Percentiles rank a stretch among this genome's conserved stretches.
phyloP scores from a whole-genome alignment of 2,797 vertebrate species.

The Nyctalus aviator region DNA sequence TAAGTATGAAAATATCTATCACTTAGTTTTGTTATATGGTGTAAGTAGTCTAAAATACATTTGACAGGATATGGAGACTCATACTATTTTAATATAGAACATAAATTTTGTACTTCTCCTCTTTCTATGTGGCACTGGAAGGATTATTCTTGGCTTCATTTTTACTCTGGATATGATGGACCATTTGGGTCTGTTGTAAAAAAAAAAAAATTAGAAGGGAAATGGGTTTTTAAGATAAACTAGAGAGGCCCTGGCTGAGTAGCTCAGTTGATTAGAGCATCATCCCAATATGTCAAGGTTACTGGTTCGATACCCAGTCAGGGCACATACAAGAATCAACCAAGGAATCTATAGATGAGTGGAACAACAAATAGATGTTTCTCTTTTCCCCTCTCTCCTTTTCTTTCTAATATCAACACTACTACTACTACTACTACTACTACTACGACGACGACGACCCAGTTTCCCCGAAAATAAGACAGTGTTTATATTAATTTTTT shows the following conservation, averaged over 20 bases:
- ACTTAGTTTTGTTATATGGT: neutral
- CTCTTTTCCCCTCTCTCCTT: neutral
- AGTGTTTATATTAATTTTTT: no score
- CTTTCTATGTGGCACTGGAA: neutral
- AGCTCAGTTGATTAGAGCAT: neutral
- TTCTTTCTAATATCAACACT: neutral
- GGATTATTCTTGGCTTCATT: slow-evolving; percentile 58
- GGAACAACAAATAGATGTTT: neutral
- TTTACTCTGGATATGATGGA: neutral
- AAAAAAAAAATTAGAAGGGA: slow-evolving; percentile 39
- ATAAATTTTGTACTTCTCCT: slow-evolving; percentile 7
- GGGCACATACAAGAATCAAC: neutral
- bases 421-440: neutral
- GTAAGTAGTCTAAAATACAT: neutral
- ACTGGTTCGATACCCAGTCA: neutral
- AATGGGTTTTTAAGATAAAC: neutral
- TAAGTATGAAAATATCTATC: neutral
- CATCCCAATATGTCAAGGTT: neutral
- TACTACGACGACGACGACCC: no score
- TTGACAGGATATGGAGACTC: neutral
- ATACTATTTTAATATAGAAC: slow-evolving; percentile 33
- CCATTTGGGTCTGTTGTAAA: neutral
- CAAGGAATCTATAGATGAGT: neutral
- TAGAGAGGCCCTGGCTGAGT: neutral
- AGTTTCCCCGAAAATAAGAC: no score